Percentiles rank a stretch among this genome's conserved stretches.
Conservation (phyloP, 1,140 invertebrate species). For the Zaprionus gabonicus region DNA sequence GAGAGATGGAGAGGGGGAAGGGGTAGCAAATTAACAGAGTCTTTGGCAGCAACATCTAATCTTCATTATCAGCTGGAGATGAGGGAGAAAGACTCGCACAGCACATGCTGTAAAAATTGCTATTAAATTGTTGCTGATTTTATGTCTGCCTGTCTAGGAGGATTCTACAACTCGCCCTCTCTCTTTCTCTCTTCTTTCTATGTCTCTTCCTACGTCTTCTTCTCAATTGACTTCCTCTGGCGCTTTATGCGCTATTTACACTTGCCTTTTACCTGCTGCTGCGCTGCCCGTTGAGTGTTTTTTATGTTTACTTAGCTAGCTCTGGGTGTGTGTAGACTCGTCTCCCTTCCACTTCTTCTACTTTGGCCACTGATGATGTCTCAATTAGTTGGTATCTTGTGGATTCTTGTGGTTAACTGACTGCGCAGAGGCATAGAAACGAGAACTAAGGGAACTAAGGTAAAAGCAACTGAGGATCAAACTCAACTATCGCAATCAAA, state of each 20-base stretch:
- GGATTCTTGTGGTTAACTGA: slow-evolving; percentile 58
- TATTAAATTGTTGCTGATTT: slow-evolving; percentile 83
- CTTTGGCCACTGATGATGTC: slow-evolving; percentile 62
- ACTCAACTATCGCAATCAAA: slow-evolving; percentile 17
- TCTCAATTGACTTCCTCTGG: slow-evolving; percentile 54
- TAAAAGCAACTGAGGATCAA: slow-evolving; percentile 5
- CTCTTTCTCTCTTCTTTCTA: background rate
- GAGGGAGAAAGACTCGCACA: slow-evolving; percentile 11
- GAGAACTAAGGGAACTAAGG: background rate
- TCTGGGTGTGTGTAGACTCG: slow-evolving; percentile 26
- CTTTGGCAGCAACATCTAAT: slow-evolving; percentile 58
- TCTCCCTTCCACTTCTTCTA: slow-evolving; percentile 3
- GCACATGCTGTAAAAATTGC: slow-evolving; percentile 74
- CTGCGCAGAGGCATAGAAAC: background rate
- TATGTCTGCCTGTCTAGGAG: slow-evolving; percentile 46
- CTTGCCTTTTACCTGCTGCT: slow-evolving; percentile 51
- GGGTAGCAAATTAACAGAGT: slow-evolving; percentile 49
- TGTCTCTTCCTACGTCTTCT: background rate
- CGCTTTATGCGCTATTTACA: slow-evolving; percentile 70
- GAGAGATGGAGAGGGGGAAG: background rate
- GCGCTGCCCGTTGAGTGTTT: slow-evolving; percentile 15
- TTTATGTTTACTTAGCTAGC: slow-evolving; percentile 46
- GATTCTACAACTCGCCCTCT: slow-evolving; percentile 2
- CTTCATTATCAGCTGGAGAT: slow-evolving; percentile 55
- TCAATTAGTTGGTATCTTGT: slow-evolving; percentile 72